Conservation (phyloP, 1,140 invertebrate genomes). For the Rhynchophorus ferrugineus region DNA sequence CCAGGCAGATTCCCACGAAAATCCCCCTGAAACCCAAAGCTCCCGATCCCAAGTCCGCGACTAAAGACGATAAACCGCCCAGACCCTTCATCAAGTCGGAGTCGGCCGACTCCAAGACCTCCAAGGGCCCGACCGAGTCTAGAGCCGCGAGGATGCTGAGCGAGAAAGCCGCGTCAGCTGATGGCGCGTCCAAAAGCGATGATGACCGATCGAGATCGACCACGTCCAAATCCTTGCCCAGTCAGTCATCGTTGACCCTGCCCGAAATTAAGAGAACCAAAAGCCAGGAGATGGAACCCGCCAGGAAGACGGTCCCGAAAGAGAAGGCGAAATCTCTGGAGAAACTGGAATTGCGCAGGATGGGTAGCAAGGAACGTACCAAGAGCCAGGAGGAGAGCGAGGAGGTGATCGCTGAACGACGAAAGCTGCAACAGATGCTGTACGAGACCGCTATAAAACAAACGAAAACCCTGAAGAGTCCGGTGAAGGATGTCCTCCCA, state of each 20-base stretch:
- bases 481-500: conserved; percentile 57
- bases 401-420: conserved; percentile 57
- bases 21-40: conserved; percentile 7
- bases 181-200: conserved; percentile 13
- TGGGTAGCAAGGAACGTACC: conserved; percentile 55
- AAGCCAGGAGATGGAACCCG: conserved; percentile 53
- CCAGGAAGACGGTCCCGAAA: conserved; percentile 47
- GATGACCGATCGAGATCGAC: conserved; percentile 6
- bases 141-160: conserved; percentile 5
- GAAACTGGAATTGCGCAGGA: conserved; percentile 51
- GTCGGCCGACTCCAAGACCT: conserved; percentile 15
- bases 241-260: conserved; percentile 46
- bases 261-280: conserved; percentile 53
- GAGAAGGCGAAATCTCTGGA: conserved; percentile 59
- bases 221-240: conserved; percentile 40
- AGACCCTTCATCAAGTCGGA: conserved; percentile 11
- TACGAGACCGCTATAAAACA: conserved; percentile 63
- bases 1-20: conserved; percentile 6
- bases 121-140: background rate
- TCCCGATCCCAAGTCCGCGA: conserved; percentile 6
- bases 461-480: conserved; percentile 60
- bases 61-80: conserved; percentile 7
- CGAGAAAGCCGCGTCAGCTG: conserved; percentile 18
- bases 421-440: conserved; percentile 61
- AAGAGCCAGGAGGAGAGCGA: conserved; percentile 62